Percentiles rank a stretch among this genome's conserved stretches.
Evolutionary conservation across 2,113 vertebrate species (phyloP).

Genomic region (Paratilapia polleni): DNA sequence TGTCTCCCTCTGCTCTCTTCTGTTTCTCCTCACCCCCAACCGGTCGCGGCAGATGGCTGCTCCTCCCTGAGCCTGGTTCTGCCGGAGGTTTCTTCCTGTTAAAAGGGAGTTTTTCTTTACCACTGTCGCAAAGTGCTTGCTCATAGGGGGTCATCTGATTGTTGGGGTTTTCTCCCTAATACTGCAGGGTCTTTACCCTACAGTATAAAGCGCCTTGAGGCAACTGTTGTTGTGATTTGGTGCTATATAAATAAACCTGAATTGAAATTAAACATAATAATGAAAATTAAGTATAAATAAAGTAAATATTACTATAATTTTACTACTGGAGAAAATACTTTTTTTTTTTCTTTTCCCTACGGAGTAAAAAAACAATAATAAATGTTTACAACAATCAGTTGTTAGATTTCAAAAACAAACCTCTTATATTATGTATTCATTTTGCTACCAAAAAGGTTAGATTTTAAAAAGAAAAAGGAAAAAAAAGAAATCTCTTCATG

Average conservation of each 20-base stretch:
- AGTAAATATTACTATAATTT: background rate
- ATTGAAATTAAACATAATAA: background rate
- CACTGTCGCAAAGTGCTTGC: background rate
- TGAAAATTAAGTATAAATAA: background rate
- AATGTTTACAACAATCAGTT: background rate
- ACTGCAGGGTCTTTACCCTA: fast-evolving
- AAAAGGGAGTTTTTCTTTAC: background rate
- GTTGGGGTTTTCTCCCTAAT: background rate
- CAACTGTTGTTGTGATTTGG: background rate
- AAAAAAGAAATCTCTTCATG: slow-evolving; percentile 4
- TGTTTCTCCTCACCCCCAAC: too few relatives aligned
- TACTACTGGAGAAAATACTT: too few relatives aligned
- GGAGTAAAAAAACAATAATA: background rate
- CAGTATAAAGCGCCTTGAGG: background rate
- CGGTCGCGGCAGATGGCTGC: too few relatives aligned
- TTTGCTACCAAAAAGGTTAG: background rate
- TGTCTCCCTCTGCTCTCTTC: too few relatives aligned
- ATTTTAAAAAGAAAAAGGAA: slow-evolving; percentile 3
- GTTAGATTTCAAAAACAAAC: background rate
- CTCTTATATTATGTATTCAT: background rate
- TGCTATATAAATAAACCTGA: too few relatives aligned
- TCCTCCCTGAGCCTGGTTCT: too few relatives aligned
- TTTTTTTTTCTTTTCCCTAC: background rate
- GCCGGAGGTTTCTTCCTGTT: too few relatives aligned
- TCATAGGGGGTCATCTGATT: background rate